Evolutionary conservation across 2,888 invertebrate genomes (phyloP).

Genomic region (Cenopis cana): DNA sequence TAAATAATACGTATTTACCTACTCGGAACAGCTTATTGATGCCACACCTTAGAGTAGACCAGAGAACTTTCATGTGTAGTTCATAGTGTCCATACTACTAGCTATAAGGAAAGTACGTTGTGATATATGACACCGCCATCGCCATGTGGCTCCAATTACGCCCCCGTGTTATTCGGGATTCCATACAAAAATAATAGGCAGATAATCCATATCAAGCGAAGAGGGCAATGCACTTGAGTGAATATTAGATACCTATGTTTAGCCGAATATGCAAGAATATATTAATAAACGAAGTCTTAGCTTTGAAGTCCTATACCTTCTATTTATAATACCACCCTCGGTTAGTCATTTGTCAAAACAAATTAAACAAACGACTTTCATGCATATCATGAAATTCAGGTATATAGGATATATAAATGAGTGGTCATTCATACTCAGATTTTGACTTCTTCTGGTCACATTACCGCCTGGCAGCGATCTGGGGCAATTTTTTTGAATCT

Average conservation of each 20-base stretch:
- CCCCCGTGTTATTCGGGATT: constrained; percentile 22
- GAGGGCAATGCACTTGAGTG: constrained; percentile 23
- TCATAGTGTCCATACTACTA: background rate
- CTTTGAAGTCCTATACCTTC: constrained; percentile 17
- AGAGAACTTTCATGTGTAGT: too few relatives aligned
- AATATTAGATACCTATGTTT: background rate
- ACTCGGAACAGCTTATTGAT: too few relatives aligned
- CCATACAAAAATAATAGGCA: constrained; percentile 27
- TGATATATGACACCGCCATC: constrained; percentile 35
- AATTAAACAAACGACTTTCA: constrained; percentile 7
- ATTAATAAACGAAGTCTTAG: constrained; percentile 3
- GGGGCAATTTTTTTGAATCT: too few relatives aligned
- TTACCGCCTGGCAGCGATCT: too few relatives aligned
- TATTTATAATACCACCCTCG: constrained; percentile 7
- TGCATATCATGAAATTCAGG: too few relatives aligned
- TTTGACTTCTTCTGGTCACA: too few relatives aligned
- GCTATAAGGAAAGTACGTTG: background rate
- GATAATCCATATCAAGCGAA: constrained; percentile 4
- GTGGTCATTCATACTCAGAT: background rate
- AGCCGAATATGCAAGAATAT: background rate
- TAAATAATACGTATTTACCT: too few relatives aligned
- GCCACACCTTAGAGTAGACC: too few relatives aligned
- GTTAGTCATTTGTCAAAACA: background rate
- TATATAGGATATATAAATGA: constrained; percentile 9
- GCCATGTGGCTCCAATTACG: constrained; percentile 36